Base-by-base conservation (phyloP, 2,888 invertebrate genomes). In the Cyrtodaria siliqua region DNA sequence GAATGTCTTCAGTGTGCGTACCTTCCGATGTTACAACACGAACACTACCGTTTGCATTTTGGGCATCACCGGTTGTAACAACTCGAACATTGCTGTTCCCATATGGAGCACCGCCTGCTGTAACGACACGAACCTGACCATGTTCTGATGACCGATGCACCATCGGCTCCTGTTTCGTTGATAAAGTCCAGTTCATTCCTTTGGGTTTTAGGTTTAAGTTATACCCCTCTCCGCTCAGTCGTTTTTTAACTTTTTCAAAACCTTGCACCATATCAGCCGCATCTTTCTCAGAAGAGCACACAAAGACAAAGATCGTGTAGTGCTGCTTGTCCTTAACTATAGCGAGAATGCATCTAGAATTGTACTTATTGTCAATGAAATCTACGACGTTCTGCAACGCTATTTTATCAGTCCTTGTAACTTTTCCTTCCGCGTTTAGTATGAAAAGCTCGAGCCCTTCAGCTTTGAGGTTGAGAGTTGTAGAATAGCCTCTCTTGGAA, bases 241-340 rank as follows among this genome's bases (percentile, higher is more conserved):
- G 56, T 23, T 52, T 56, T 44, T 81, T 81, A 0, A 70, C 42
- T 4, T 49, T 57, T 50, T 73, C 74, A 27, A 81, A 82, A 9
- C 66, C 62, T 33, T 71, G 69, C n/a, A 86, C 67, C 40, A 86
- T 49, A 1, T 68, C 66, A 12, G 67, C 78, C 0, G 85, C 85
- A 49, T 85, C 85, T 12, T 61, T 59, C 8, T 83, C 82, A 8
- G 64, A 70, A 8, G 52, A 49, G 40, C 85, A 85, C 23, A 79
- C 53, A 40, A 87, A 75, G 14, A 86, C 88, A 42, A 86, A 63
- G 53, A 88, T 82, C 16, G 66, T 75, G 63, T 84, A 86, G 12
- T 76, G 79, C 2, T 50, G 55, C 2, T 63, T 72, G 57, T 86
- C 85, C 18, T 72, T 59, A 16, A 86, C 76, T 20, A 86, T 82